Percentiles rank a stretch among this genome's conserved stretches.
These are phyloP conservation scores for Bimastos eiseni DNA, from an alignment of 2,888 invertebrate species.

Conservation along the genomic window DNA sequence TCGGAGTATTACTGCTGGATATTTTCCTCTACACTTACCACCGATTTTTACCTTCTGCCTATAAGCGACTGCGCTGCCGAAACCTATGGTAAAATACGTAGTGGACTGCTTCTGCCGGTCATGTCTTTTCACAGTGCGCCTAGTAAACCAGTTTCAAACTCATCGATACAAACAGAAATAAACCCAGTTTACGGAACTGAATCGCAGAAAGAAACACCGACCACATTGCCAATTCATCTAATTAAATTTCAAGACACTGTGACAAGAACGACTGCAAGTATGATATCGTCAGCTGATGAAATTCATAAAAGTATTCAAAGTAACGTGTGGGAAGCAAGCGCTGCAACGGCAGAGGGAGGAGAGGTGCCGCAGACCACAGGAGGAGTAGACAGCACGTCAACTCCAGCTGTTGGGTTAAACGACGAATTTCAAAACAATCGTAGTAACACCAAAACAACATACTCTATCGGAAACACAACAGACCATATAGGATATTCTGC, in stretches of 20 bases:
- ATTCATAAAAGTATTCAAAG: too few species aligned
- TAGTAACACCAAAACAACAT: background rate
- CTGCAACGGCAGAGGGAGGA: background rate
- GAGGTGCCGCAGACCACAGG: background rate
- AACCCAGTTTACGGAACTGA: background rate
- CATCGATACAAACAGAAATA: background rate
- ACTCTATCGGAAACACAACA: background rate
- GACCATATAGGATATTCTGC: background rate
- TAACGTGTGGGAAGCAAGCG: background rate
- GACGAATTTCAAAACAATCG: background rate
- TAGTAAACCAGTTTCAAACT: background rate
- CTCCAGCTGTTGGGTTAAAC: background rate
- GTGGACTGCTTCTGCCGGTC: background rate
- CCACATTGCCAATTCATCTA: too few species aligned
- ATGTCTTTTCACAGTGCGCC: background rate
- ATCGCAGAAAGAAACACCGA: too few species aligned
- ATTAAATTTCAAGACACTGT: too few species aligned
- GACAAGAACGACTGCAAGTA: too few species aligned
- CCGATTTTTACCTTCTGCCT: background rate
- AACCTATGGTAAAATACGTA: background rate
- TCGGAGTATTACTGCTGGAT: slow-evolving; percentile 21
- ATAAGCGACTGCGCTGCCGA: background rate
- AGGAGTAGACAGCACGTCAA: background rate
- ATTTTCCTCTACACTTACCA: background rate
- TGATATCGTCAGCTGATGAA: too few species aligned